Evolutionary conservation across 2,888 invertebrate genomes (phyloP).

Genomic region (Ophion slaviceki): DNA sequence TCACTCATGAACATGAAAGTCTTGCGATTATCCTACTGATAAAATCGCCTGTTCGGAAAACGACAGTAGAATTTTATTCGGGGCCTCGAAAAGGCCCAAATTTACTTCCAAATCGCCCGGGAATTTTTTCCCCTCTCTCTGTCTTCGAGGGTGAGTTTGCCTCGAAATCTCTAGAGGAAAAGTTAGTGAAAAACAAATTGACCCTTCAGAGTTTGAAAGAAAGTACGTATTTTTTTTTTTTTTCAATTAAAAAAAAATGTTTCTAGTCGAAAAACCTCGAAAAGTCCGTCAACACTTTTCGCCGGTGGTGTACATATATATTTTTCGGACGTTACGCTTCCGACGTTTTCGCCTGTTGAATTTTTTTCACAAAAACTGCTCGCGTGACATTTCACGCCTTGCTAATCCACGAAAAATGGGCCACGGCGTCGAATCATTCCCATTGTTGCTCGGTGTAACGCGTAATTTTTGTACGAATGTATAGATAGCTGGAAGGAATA

Average conservation of each 20-base stretch:
- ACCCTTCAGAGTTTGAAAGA: background rate
- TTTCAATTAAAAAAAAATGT: background rate
- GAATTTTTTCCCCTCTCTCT: no score
- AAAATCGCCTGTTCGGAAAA: no score
- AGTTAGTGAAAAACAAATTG: background rate
- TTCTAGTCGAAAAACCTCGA: background rate
- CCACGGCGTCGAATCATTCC: slow-evolving; percentile 52
- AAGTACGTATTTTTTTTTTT: background rate
- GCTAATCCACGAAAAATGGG: slow-evolving; percentile 26
- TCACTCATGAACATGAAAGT: no score
- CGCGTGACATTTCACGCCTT: slow-evolving; percentile 17
- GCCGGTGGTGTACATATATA: background rate
- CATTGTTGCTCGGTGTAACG: slow-evolving; percentile 51
- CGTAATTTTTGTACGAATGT: slow-evolving; percentile 59
- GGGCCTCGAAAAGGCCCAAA: no score
- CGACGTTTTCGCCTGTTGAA: background rate
- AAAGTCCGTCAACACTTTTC: background rate
- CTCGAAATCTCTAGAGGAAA: no score
- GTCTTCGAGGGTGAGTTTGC: no score
- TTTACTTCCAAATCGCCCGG: no score
- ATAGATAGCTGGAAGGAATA: slow-evolving; percentile 48
- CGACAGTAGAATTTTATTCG: no score
- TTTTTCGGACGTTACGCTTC: background rate
- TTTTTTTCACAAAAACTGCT: background rate
- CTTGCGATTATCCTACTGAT: no score